Percentiles rank a stretch among this genome's conserved stretches.
Conservation (phyloP, 2,888 invertebrate genomes). For the Apotomis betuletana region DNA sequence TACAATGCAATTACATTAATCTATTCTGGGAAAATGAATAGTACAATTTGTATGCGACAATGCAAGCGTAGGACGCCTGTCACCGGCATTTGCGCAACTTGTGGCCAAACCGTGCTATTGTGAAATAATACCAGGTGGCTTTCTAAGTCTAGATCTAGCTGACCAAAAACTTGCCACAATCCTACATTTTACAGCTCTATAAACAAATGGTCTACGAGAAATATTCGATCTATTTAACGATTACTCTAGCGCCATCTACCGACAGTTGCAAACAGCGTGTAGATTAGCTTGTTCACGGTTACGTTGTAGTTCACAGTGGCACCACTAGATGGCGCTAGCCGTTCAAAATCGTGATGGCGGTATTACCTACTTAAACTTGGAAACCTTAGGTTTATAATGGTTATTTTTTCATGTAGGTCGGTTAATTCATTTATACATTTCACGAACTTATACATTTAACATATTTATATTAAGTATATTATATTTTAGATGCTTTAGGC, state of each 20-base stretch:
- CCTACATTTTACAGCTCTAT: conserved; percentile 2
- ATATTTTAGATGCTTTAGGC: too few species aligned
- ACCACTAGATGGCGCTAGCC: conserved; percentile 63
- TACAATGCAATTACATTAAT: conserved; percentile 7
- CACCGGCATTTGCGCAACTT: conserved; percentile 57
- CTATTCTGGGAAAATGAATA: conserved; percentile 15
- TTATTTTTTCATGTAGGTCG: too few species aligned
- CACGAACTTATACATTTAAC: too few species aligned
- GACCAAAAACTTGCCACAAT: conserved; percentile 20
- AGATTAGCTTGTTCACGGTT: background rate
- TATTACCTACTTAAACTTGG: background rate
- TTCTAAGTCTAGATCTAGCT: conserved; percentile 2
- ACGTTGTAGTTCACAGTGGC: background rate
- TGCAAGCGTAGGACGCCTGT: conserved; percentile 64
- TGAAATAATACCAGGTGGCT: conserved; percentile 48
- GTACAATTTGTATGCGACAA: conserved; percentile 44
- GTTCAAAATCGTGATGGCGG: background rate
- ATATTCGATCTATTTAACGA: background rate
- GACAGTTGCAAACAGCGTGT: background rate
- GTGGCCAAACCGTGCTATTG: conserved; percentile 51
- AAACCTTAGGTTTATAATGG: too few species aligned
- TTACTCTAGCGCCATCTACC: conserved; percentile 22
- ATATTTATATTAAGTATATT: too few species aligned
- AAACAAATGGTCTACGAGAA: background rate
- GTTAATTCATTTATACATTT: too few species aligned